Evolutionary conservation across 2,888 invertebrate genomes (phyloP), one percentile per base, ranked within the genome.

Genomic region (Pomacea canaliculata): DNA sequence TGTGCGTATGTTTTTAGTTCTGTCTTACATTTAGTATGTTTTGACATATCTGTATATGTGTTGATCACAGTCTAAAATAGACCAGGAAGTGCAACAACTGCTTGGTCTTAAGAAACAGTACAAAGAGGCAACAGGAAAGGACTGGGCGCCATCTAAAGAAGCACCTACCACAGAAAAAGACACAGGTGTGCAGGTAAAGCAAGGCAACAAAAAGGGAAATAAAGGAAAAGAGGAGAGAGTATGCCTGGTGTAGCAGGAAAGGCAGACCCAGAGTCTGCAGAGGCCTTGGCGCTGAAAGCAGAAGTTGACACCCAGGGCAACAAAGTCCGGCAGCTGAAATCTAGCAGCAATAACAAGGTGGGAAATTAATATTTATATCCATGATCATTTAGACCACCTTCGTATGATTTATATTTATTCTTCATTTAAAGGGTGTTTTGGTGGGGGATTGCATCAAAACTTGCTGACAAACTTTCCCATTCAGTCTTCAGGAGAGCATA

Each of bases 61-160:
- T 70, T 59, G 27, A 62, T 60, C 37, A 51, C 71, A 71, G 71
- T 23, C 56, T 71, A 27, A 71, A 60, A 62, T 71, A 2, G 63
- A 63, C 27, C 10, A 19, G 27, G 93, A 92, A 82, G 93, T 94
- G 0, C 92, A 93, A 83, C 83, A 83, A 62, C 90, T 97, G 5
- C 89, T 96, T 27, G 92, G 92, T 13, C 90, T 96, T 2, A 97
- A 97, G 91, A 92, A 93, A 0, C 93, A 95, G 79, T 97, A 94
- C 91, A 97, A 96, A 90, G 91, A 92, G 19, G 88, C 92, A 37
- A 94, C 94, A 19, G 95, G 94, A 0, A 86, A 92, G 83, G 94
- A 94, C 78, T 94, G 94, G 94, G 93, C 92, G 82, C 93, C 92
- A 73, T 83, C 70, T 66, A 68, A 71, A 48, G 48, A 59, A 51